Evolutionary conservation across 2,888 invertebrate genomes (phyloP), one percentile per base, ranked within the genome.

Genomic region (Epirrita christyi): DNA sequence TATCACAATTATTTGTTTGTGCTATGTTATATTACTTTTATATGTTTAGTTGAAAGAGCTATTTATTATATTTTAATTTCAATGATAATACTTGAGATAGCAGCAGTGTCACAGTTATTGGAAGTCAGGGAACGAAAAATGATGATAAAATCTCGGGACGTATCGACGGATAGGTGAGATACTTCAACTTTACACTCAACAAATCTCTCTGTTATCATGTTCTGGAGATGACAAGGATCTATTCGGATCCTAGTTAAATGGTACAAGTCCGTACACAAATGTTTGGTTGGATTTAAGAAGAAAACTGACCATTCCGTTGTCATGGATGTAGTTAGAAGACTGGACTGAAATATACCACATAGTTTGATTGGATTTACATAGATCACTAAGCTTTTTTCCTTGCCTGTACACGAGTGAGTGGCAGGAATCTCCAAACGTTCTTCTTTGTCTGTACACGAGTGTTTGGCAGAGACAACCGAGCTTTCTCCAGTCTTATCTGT

Each of bases 71-170:
- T 48, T 6, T 29, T 9, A 6, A 27, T n/a, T 43, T 27, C 14
- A 15, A 27, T 36, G 6, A 14, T 38, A 34, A 41, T 42, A 41
- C 13, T 36, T 37, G 37, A 9, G 40, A 10, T 51, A n/a, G 29
- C 45, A 59, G 54, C 59, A 59, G 55, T 55, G 59, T 59, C 59
- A 59, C 59, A 59, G 59, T n/a, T 15, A 51, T 51, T 43, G 37
- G 28, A 53, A 41, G 47, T 51, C 37, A 37, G 38, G 47, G 46
- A 46, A 15, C 45, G 42, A 27, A 51, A 32, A 47, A 52, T 29
- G 38, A 34, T 28, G 27, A n/a, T 46, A 32, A 13, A 14, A 40
- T 38, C 37, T 13, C 38, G 48, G 38, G 40, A 40, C 27, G 28
- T 11, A 53, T 37, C 53, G 48, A 58, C 52, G 53, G 58, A 55